These are phyloP conservation scores for Ochlodes sylvanus DNA, from an alignment of 2,888 invertebrate genomes.

Conservation along the genomic window DNA sequence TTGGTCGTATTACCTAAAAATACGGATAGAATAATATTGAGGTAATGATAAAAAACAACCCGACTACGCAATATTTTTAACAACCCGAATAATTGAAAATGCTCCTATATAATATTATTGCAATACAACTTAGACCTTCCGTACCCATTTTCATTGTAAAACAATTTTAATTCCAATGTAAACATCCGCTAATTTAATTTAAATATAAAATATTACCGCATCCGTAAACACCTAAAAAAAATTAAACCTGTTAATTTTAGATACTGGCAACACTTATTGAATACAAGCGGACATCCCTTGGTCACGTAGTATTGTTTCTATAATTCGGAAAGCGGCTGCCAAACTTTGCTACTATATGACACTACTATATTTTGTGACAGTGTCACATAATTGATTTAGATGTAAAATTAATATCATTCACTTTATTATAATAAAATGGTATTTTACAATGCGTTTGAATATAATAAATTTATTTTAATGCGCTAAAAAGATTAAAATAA, in stretches of 20 bases:
- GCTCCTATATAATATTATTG: not conserved
- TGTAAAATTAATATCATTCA: too few relatives aligned
- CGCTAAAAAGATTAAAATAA: too few relatives aligned
- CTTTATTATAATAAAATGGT: too few relatives aligned
- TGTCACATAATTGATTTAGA: too few relatives aligned
- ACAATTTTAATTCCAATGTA: not conserved
- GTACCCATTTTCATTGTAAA: not conserved
- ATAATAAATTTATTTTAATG: too few relatives aligned
- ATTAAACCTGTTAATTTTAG: not conserved
- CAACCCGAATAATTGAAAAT: not conserved
- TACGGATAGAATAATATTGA: constrained; percentile 24
- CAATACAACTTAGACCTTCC: not conserved
- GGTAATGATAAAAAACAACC: not conserved
- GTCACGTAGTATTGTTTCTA: constrained; percentile 7
- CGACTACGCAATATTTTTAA: not conserved
- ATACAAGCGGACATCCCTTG: not conserved
- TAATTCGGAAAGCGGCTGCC: not conserved
- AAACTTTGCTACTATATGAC: too few relatives aligned
- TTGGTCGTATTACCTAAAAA: constrained; percentile 39
- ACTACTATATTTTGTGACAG: too few relatives aligned
- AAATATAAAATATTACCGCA: constrained; percentile 9
- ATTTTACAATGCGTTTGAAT: too few relatives aligned
- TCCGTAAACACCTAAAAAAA: constrained; percentile 6
- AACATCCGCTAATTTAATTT: not conserved
- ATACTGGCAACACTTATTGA: constrained; percentile 9